phyloP scores from a whole-genome alignment of 1,140 invertebrate genomes.

The Drosophila kurseongensis region DNA sequence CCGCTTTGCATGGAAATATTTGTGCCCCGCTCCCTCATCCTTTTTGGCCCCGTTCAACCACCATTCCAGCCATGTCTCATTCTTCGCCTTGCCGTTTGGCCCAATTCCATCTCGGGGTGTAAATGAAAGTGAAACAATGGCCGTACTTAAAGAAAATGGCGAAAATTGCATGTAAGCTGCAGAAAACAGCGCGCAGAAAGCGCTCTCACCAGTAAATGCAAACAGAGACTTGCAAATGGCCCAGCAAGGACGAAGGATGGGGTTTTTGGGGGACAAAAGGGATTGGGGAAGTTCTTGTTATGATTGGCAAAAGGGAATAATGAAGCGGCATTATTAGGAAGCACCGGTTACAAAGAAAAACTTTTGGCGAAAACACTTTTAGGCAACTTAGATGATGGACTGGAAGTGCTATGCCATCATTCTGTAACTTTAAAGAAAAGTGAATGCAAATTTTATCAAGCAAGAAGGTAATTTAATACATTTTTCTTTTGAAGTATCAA shows the following conservation, averaged over 20 bases:
- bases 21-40: slow-evolving; percentile 10
- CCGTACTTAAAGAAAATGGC: slow-evolving; percentile 79
- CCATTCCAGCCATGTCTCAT: slow-evolving; percentile 35
- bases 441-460: background rate
- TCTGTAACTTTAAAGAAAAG: background rate
- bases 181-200: slow-evolving; percentile 23
- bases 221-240: slow-evolving; percentile 47
- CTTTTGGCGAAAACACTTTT: slow-evolving; percentile 23
- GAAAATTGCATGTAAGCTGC: slow-evolving; percentile 78
- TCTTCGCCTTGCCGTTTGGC: slow-evolving; percentile 61
- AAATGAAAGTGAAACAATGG: slow-evolving; percentile 81
- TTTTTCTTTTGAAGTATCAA: too few species aligned
- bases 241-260: slow-evolving; percentile 29
- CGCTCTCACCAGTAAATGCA: slow-evolving; percentile 41
- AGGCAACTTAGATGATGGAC: background rate
- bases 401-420: background rate
- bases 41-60: background rate
- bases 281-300: slow-evolving; percentile 43
- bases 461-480: too few species aligned
- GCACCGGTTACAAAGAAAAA: slow-evolving; percentile 20
- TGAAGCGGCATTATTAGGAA: slow-evolving; percentile 45
- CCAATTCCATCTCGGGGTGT: slow-evolving; percentile 72
- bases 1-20: slow-evolving; percentile 57
- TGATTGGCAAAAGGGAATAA: slow-evolving; percentile 55
- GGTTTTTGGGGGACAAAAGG: background rate